A percentile compares a stretch with the other conserved stretches of the same genome.
Conservation (phyloP, 2,797 vertebrate genomes). For the Parauchenoglanis ngamensis region DNA sequence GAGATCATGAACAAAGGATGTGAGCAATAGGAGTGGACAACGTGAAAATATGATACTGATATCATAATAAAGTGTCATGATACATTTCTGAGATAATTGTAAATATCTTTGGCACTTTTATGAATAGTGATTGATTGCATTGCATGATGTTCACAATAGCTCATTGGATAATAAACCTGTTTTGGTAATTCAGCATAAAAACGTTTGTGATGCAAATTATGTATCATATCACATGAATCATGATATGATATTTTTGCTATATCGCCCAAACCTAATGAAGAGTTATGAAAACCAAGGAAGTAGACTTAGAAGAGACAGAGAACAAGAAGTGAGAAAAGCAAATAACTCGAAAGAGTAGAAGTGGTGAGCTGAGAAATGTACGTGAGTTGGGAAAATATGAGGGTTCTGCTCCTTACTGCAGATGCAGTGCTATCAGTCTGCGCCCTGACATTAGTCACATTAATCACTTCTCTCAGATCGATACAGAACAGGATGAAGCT, state of each 20-base stretch:
- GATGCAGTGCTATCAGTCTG: conserved; percentile 41
- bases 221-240: not conserved
- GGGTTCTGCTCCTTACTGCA: conserved; percentile 28
- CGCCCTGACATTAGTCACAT: conserved; percentile 48
- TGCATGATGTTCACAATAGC: not conserved
- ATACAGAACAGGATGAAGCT: conserved; percentile 71
- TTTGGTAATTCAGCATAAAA: not conserved
- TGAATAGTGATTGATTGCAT: not conserved
- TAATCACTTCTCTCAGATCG: conserved; percentile 62
- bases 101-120: not conserved
- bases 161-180: not conserved
- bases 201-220: not conserved
- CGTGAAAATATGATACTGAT: not conserved
- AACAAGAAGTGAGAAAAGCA: not conserved
- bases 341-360: not conserved
- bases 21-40: not conserved
- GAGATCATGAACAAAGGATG: not conserved
- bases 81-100: not conserved
- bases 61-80: conserved; percentile 1
- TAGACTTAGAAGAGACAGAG: not conserved
- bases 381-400: conserved; percentile 32
- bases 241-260: not conserved
- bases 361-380: conserved; percentile 19
- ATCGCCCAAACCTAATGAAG: not conserved
- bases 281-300: not conserved